These are phyloP conservation scores for Drosophila testacea DNA, from an alignment of 2,888 invertebrate genomes.

Conservation along the genomic window DNA sequence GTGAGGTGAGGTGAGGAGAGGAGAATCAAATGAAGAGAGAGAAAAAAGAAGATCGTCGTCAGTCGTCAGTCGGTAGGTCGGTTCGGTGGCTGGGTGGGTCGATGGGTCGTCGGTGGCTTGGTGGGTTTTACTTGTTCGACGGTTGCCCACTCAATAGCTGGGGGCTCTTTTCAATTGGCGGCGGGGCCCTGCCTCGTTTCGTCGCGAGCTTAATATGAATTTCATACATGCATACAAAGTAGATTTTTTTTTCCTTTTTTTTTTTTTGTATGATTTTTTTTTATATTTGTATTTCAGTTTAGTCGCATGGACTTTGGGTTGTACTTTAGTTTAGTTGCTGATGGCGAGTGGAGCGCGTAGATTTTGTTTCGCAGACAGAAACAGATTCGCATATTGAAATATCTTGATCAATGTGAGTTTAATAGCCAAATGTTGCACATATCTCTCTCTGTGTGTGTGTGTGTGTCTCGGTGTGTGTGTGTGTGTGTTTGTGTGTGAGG, in stretches of 20 bases:
- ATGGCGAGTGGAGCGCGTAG: constrained; percentile 72
- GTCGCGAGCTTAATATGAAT: constrained; percentile 73
- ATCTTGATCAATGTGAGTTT: constrained; percentile 22
- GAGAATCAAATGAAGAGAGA: background rate
- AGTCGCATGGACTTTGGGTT: constrained; percentile 68
- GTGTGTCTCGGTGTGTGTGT: too few species aligned
- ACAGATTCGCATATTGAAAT: constrained; percentile 35
- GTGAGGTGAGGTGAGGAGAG: too few species aligned
- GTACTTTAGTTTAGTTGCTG: constrained; percentile 78
- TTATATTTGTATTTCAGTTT: constrained; percentile 60
- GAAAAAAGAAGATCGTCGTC: constrained; percentile 48
- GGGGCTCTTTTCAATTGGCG: constrained; percentile 77
- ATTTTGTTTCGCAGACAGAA: constrained; percentile 52
- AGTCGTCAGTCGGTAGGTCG: constrained; percentile 14
- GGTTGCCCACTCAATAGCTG: constrained; percentile 69
- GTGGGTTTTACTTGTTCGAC: constrained; percentile 39
- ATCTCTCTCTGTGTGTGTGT: background rate
- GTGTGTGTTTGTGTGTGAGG: constrained; percentile 2
- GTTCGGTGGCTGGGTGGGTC: constrained; percentile 52
- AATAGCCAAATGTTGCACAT: background rate
- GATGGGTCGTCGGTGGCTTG: constrained; percentile 54
- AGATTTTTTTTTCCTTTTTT: constrained; percentile 46
- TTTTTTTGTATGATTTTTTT: constrained; percentile 32
- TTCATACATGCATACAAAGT: constrained; percentile 76
- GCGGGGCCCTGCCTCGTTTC: constrained; percentile 48